Base-by-base conservation (phyloP, 2,888 invertebrate genomes). In the Polymixis lichenea region DNA sequence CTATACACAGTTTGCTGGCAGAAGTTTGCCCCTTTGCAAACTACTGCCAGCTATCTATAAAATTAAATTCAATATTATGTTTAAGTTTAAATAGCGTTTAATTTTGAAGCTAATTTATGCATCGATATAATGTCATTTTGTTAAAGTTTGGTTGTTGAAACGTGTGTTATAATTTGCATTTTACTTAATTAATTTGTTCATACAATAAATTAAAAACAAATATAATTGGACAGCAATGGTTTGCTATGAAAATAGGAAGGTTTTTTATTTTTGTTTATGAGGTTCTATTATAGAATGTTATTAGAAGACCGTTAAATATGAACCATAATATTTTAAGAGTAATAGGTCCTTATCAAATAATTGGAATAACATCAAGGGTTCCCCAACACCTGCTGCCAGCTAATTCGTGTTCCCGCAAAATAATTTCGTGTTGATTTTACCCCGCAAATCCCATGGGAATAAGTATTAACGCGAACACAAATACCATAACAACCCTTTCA, bases 361-460 rank as follows among this genome's bases (percentile, higher is more conserved):
- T 81, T 78, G 73, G 64, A 73, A 83, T 82, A 81, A 82, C 77
- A 68, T 49, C 71, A 84, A 85, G 76, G 83, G 80, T 83, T 72
- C 64, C 68, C 53, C 53, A 72, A 83, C 83, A 89, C 87, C 85
- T 88, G 86, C 82, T 84, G 58, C 79, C 46, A 64, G 84, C 60
- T 85, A 81, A 82, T 80, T 71, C 69, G 43, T 67, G 76, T 71
- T 82, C 76, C 77, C 75, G 51, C 82, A 77, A 84, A 84, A 83
- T 86, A 86, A 89, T 87, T 86, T 83, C 75, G 80, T 87, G 87
- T 89, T 86, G 77, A 86, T 87, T 82, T 83, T 84, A 83, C 79
- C 80, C 67, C 68, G 49, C 49, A 78, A 76, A 68, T 65, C 76
- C 68, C 66, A 76, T 75, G 68, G 72, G 71, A 76, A 58, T 75